phyloP scores from a whole-genome alignment of 1,140 invertebrate species.

The Batillaria attramentaria region DNA sequence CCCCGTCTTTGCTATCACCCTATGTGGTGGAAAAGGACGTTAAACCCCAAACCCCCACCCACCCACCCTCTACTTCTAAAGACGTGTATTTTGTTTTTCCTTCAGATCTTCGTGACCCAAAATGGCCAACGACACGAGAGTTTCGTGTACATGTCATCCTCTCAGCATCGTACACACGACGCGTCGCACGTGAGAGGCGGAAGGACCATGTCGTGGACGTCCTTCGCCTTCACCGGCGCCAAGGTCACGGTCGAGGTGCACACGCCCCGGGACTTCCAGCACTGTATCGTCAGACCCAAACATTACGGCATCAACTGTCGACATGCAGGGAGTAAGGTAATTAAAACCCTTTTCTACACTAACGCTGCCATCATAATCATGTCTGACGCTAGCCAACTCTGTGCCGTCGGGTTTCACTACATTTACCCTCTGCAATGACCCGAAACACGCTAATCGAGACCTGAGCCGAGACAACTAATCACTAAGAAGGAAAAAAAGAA shows the following conservation, averaged over 20 bases:
- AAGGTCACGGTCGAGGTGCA: conserved; percentile 27
- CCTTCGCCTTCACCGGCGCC: conserved; percentile 23
- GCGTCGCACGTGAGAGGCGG: conserved; percentile 17
- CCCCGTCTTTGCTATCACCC: too few relatives aligned
- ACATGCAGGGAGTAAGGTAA: neutral
- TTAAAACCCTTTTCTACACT: too few relatives aligned
- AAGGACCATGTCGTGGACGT: conserved; percentile 28
- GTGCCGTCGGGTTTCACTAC: too few relatives aligned
- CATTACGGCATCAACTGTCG: conserved; percentile 3
- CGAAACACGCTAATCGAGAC: too few relatives aligned
- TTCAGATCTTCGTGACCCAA: neutral
- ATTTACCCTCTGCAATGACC: too few relatives aligned
- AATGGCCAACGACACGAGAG: neutral
- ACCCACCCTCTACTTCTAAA: too few relatives aligned
- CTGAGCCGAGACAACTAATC: too few relatives aligned
- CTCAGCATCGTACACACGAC: conserved; percentile 1
- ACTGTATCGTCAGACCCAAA: conserved; percentile 18
- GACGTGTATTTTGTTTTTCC: neutral
- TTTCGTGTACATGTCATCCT: neutral
- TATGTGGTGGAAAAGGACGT: too few relatives aligned
- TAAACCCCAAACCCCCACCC: too few relatives aligned
- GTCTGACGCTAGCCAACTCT: too few relatives aligned
- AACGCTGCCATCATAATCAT: too few relatives aligned
- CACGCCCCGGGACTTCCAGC: conserved; percentile 16
- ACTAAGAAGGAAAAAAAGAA: too few relatives aligned